These are phyloP conservation scores for Ichneumoninae sp. DNA, from an alignment of 2,888 invertebrate species.

Conservation along the genomic window DNA sequence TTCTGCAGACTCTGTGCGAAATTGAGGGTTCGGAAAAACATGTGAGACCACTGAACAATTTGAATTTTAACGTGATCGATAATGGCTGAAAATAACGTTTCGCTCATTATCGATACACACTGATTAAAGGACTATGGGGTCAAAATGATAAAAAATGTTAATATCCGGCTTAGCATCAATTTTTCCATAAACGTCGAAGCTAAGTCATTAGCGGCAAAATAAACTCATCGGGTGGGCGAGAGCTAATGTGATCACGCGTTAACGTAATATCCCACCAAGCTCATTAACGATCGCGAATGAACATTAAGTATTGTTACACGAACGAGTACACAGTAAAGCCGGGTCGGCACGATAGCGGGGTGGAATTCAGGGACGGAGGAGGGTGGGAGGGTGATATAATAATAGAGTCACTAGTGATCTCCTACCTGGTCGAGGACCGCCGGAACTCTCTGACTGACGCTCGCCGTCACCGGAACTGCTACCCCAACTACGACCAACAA, in stretches of 20 bases:
- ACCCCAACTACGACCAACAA: conserved; percentile 90
- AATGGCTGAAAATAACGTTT: neutral
- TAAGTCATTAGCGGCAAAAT: conserved; percentile 20
- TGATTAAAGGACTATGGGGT: neutral
- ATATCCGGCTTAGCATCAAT: no score
- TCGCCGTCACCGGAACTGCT: conserved; percentile 94
- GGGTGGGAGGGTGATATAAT: conserved; percentile 30
- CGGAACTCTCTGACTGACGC: conserved; percentile 91
- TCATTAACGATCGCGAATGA: conserved; percentile 59
- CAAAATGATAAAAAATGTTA: neutral
- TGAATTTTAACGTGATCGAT: neutral
- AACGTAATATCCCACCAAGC: conserved; percentile 56
- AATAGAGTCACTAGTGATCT: conserved; percentile 25
- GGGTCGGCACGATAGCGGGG: conserved; percentile 6
- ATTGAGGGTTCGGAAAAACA: no score
- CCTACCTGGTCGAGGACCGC: conserved; percentile 90
- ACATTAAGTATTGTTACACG: conserved; percentile 66
- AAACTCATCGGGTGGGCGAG: conserved; percentile 44
- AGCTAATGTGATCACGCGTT: conserved; percentile 56
- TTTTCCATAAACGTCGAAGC: no score
- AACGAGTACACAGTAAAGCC: conserved; percentile 20
- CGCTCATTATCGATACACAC: neutral
- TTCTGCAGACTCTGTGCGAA: no score
- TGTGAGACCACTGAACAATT: no score
- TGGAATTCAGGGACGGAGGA: conserved; percentile 17